Conservation (phyloP, 2,888 invertebrate genomes). For the Lathronympha strigana region DNA sequence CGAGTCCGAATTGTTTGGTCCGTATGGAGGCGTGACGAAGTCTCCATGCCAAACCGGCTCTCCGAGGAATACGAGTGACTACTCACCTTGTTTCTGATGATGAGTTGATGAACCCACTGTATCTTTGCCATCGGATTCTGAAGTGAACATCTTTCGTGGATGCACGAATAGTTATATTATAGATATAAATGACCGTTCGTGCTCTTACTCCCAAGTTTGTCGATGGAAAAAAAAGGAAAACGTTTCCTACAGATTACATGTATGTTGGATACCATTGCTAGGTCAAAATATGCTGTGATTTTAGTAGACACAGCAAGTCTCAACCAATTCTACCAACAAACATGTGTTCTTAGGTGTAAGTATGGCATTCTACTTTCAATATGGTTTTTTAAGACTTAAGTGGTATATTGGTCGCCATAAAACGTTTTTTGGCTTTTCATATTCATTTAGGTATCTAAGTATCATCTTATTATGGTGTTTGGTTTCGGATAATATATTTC, state of each 20-base stretch:
- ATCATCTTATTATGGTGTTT: no score
- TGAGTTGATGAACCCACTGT: constrained; percentile 6
- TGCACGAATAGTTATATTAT: background rate
- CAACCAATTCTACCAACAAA: background rate
- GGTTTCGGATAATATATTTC: background rate
- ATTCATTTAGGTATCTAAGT: no score
- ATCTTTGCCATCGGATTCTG: background rate
- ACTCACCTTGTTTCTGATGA: constrained; percentile 14
- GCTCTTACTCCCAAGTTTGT: background rate
- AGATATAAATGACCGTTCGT: background rate
- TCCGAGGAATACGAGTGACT: background rate
- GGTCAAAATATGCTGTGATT: background rate
- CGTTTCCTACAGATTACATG: background rate
- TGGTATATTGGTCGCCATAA: background rate
- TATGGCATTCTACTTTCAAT: background rate
- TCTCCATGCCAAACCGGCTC: background rate
- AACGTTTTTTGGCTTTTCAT: background rate
- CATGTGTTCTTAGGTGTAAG: background rate
- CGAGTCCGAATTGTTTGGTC: background rate
- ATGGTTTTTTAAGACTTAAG: background rate
- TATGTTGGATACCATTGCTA: background rate
- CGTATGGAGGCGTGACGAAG: background rate
- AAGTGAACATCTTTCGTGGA: background rate
- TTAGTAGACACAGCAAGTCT: background rate
- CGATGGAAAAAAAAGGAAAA: no score